phyloP scores from a whole-genome alignment of 2,888 invertebrate species.

The Mesoligia furuncula region DNA sequence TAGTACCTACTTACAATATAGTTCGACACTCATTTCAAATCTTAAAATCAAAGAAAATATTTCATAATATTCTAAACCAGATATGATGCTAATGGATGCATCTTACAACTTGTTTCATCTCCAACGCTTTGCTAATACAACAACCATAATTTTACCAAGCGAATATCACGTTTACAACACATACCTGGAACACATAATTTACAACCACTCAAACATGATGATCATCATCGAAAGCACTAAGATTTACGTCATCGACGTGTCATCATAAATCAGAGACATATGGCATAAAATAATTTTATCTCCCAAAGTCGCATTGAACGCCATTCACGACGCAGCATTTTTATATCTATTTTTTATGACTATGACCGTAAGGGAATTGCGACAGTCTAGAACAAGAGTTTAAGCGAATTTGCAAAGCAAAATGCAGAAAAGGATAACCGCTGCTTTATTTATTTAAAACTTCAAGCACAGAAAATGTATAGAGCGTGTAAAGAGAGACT shows the following conservation, averaged over 20 bases:
- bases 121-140: background rate
- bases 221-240: slow-evolving; percentile 34
- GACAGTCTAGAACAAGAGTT: slow-evolving; percentile 25
- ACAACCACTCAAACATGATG: slow-evolving; percentile 43
- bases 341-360: slow-evolving; percentile 77
- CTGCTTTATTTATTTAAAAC: too few relatives aligned
- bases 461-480: too few relatives aligned
- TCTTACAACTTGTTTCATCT: background rate
- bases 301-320: slow-evolving; percentile 66
- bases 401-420: slow-evolving; percentile 4
- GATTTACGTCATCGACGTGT: slow-evolving; percentile 55
- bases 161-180: background rate
- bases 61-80: too few relatives aligned
- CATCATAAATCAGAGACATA: slow-evolving; percentile 64
- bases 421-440: background rate
- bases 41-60: background rate
- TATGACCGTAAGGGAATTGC: slow-evolving; percentile 63
- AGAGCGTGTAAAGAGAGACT: too few relatives aligned
- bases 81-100: background rate
- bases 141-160: background rate
- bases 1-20: background rate
- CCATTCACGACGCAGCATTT: slow-evolving; percentile 70
- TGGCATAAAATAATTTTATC: slow-evolving; percentile 72
- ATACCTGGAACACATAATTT: background rate
- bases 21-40: background rate